Percentiles rank a stretch among this genome's conserved stretches.
Evolutionary conservation across 1,140 invertebrate species (phyloP).

Genomic region (Euura saliciscinereae): DNA sequence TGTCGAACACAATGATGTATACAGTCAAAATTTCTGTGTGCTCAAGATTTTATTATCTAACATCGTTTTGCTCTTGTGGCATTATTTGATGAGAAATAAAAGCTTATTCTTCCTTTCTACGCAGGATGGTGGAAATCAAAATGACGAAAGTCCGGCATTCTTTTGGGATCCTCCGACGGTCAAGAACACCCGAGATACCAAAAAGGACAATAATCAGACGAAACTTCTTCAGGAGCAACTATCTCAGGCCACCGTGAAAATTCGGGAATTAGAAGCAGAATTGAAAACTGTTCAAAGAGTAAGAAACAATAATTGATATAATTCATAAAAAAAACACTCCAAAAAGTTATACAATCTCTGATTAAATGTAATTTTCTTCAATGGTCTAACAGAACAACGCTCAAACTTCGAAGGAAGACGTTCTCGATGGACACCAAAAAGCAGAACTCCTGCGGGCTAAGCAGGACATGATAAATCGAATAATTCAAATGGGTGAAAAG

Average conservation of each 20-base stretch:
- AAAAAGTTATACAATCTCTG: neutral
- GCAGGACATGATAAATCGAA: constrained; percentile 56
- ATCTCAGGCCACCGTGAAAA: constrained; percentile 53
- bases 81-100: too few species aligned
- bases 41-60: too few species aligned
- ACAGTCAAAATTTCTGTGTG: too few species aligned
- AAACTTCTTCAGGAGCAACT: constrained; percentile 49
- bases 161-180: constrained; percentile 52
- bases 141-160: constrained; percentile 43
- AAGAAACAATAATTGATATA: constrained; percentile 7
- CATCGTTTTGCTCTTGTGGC: too few species aligned
- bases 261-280: constrained; percentile 50
- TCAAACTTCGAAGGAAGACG: constrained; percentile 41
- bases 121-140: constrained; percentile 37
- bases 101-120: too few species aligned
- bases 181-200: constrained; percentile 36
- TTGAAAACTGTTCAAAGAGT: constrained; percentile 45
- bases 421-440: constrained; percentile 48
- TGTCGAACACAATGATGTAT: too few species aligned
- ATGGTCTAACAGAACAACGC: constrained; percentile 3
- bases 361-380: neutral
- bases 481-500: constrained; percentile 58
- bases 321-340: neutral
- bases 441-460: constrained; percentile 50
- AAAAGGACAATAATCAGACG: constrained; percentile 35